Evolutionary conservation across 1,140 invertebrate species (phyloP).

Genomic region (Propsilocerus akamusi): DNA sequence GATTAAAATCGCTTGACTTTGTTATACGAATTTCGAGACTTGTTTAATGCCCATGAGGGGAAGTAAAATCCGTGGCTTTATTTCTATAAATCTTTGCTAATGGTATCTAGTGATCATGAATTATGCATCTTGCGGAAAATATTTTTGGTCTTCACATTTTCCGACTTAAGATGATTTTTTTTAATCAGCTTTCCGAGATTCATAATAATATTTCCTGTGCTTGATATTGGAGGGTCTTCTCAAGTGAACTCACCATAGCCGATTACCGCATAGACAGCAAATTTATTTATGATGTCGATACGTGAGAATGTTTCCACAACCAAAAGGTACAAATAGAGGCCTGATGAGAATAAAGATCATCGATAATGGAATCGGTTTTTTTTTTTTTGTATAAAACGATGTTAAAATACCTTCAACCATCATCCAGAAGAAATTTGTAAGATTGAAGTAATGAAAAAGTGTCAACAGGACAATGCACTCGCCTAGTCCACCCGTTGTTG

Average conservation of each 20-base stretch:
- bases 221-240: background rate
- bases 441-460: conserved; percentile 73
- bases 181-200: background rate
- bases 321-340: conserved; percentile 80
- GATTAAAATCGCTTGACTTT: too few relatives aligned
- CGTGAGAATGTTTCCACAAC: conserved; percentile 84
- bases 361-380: background rate
- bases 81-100: too few relatives aligned
- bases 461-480: conserved; percentile 52
- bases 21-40: too few relatives aligned
- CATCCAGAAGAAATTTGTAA: conserved; percentile 97
- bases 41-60: too few relatives aligned
- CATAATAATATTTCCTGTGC: too few relatives aligned
- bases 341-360: conserved; percentile 28
- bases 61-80: too few relatives aligned
- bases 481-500: conserved; percentile 25
- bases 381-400: background rate
- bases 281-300: conserved; percentile 56
- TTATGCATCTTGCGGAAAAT: too few relatives aligned
- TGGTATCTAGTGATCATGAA: too few relatives aligned
- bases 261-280: conserved; percentile 69
- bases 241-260: conserved; percentile 74
- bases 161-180: background rate
- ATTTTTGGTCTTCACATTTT: too few relatives aligned
- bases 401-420: conserved; percentile 73